Conservation (phyloP, 1,140 invertebrate genomes). For the Vanessa atalanta region DNA sequence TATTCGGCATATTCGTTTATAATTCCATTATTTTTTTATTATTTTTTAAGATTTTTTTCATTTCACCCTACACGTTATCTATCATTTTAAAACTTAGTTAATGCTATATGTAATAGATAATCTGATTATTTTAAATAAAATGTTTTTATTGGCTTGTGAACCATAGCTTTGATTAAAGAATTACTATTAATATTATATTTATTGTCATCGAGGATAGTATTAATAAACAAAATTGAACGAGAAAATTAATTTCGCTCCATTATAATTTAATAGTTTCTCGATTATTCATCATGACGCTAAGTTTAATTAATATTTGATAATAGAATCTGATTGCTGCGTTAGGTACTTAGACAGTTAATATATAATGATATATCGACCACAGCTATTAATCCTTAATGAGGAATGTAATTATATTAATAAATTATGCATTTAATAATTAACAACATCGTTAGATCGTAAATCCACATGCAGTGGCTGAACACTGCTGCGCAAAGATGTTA, state of each 20-base stretch:
- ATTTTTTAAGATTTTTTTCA: no score
- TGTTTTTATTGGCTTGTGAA: no score
- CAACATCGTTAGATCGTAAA: not conserved
- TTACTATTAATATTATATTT: no score
- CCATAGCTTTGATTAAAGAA: no score
- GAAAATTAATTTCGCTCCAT: not conserved
- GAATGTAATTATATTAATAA: slow-evolving; percentile 25
- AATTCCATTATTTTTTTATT: not conserved
- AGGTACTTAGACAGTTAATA: slow-evolving; percentile 11
- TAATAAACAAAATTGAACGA: not conserved
- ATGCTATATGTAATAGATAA: no score
- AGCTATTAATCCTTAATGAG: slow-evolving; percentile 21
- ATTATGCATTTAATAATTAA: slow-evolving; percentile 4
- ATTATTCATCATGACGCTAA: not conserved
- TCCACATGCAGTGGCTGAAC: not conserved
- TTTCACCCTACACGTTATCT: no score
- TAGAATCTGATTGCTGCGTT: not conserved
- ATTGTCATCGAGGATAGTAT: not conserved
- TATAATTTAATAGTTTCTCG: not conserved
- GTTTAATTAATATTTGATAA: slow-evolving; percentile 13
- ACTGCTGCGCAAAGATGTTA: no score
- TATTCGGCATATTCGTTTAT: not conserved
- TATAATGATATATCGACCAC: slow-evolving; percentile 23
- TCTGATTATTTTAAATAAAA: no score
- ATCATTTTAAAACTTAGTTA: no score